Evolutionary conservation across 2,888 invertebrate species (phyloP), one percentile per base, ranked within the genome.

Genomic region (Aspidiotus destructor): DNA sequence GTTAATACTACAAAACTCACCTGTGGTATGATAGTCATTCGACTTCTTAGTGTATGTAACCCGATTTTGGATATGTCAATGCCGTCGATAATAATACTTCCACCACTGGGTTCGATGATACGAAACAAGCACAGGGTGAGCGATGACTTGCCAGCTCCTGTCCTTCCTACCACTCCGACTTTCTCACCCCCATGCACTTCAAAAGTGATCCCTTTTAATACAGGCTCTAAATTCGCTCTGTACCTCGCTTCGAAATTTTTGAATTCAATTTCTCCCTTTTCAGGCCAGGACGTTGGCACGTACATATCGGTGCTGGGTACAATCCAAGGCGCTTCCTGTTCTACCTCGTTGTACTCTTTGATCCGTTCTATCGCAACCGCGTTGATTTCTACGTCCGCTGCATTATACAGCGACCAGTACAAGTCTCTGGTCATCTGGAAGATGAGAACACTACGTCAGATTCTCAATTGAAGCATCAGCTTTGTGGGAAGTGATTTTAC

Each of bases 81-180:
- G 62, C 85, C 88, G 79, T 94, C 94, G 74, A 95, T 91, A 70
- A 85, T 76, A 74, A 95, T 94, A 73, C 83, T 81, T 48, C 94
- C 94, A 72, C 83, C 81, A 71, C 88, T 85, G 17, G 90, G 83
- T 78, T 95, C 94, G 73, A 95, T 88, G 73, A 94, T 89, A 77
- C 93, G 87, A 82, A 94, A 94, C 53, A 94, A 81, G 0, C 90
- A 86, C 62, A 92, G 79, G 8, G 92, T 92, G 75, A 94, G 81
- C 73, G 92, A 93, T 70, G 92, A 92, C 80, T 94, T 94, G 74
- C 94, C 94, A 73, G 92, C 92, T 72, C 92, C 93, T 60, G 92
- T 92, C 75, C 92, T 83, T 61, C 92, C 92, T 41, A 92, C 92
- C 2, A 28, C 28, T 28, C 28, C 28, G 2, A 28, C 78, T 81